A percentile compares a stretch with the other conserved stretches of the same genome.
Evolutionary conservation across 2,797 vertebrate genomes (phyloP).

Genomic region (Heterohyrax brucei): DNA sequence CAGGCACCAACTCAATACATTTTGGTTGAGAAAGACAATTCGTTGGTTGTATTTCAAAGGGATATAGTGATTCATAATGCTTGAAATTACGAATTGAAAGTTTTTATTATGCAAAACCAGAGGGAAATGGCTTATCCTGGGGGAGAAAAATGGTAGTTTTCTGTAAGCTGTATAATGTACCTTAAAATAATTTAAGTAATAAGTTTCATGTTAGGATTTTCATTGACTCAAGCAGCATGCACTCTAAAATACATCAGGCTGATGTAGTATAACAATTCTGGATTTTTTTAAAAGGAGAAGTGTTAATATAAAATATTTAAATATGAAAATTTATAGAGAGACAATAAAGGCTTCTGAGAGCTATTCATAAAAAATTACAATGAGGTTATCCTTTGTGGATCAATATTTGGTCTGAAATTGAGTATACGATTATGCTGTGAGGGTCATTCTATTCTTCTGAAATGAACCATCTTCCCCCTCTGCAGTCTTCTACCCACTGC

Average conservation of each 20-base stretch:
- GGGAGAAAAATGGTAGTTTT: constrained; percentile 75
- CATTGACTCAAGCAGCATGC: constrained; percentile 80
- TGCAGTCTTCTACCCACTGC: neutral
- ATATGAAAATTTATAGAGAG: constrained; percentile 47
- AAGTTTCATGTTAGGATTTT: constrained; percentile 80
- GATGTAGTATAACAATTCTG: constrained; percentile 64
- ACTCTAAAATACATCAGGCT: constrained; percentile 78
- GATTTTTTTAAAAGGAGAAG: constrained; percentile 49
- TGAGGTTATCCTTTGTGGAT: constrained; percentile 53
- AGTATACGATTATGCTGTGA: neutral
- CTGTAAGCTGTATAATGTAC: constrained; percentile 76
- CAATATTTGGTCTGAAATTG: constrained; percentile 56
- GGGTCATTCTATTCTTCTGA: neutral
- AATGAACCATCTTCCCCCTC: neutral
- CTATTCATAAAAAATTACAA: constrained; percentile 68
- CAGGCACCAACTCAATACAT: constrained; percentile 61
- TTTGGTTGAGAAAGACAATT: constrained; percentile 66
- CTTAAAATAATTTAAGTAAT: constrained; percentile 86
- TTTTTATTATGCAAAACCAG: constrained; percentile 76
- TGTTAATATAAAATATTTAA: constrained; percentile 75
- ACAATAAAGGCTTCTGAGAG: constrained; percentile 61
- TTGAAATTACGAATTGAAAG: constrained; percentile 65
- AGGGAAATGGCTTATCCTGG: constrained; percentile 73
- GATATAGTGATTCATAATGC: constrained; percentile 71
- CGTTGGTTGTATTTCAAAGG: constrained; percentile 50